Base-by-base conservation (phyloP, 2,113 vertebrate genomes). In the Arvicanthis niloticus region DNA sequence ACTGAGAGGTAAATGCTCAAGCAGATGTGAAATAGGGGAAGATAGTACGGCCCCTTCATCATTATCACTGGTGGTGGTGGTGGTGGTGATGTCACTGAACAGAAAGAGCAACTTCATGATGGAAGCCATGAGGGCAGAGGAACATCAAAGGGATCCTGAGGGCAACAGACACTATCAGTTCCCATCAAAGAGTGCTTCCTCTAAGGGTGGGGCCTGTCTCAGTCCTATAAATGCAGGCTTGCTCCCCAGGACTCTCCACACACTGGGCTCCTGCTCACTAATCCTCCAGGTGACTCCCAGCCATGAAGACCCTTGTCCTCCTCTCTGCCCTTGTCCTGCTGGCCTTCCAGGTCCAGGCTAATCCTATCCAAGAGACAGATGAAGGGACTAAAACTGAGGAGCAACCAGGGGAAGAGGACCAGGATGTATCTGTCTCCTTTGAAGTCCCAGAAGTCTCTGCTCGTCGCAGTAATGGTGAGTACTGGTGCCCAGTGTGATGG, bases 131-230 rank as follows among this genome's bases (percentile, higher is more conserved):
- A 77, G 24, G 15, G 34, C 60, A 89, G 1, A 56, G 3, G 12
- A 34, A 12, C 77, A 85, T 70, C 70, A 92, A 84, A 84, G 34
- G 60, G 2, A 24, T 24, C 60, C 5, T 17, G 26, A n/a, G 17
- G 67, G 3, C 0, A 1, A 10, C 1, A 4, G 58, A 2, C n/a
- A 9, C 4, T 7, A 7, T 4, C 21, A 13, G 13, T 6, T 6
- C 19, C 22, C 13, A 17, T 22, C 65, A 62, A 16, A 4, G 29
- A 17, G 2, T 31, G 4, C 17, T 17, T 6, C 26, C n/a, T 29
- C 73, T 75, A 7, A 2, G 37, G 7, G 24, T 21, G 19, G 22
- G 1, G 0, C 3, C 3, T 1, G 11, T n/a, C 21, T 24, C 22
- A 1, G 3, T 1, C 13, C 31, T 42, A 48, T 58, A 88, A 42